Evolutionary conservation across 2,888 invertebrate species (phyloP).

Genomic region (Dasysyrphus tricinctus): DNA sequence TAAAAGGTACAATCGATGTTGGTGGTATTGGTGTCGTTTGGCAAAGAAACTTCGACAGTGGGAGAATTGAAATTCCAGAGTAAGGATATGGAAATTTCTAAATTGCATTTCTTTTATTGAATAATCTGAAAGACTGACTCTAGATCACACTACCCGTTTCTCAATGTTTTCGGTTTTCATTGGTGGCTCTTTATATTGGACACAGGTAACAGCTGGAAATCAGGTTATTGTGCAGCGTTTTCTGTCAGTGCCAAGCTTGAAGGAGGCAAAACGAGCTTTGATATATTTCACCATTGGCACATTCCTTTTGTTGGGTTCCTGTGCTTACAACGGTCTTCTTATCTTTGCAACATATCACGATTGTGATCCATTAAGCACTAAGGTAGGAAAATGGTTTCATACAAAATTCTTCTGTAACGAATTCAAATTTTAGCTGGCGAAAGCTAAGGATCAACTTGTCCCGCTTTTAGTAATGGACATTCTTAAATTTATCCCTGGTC

Average conservation of each 20-base stretch:
- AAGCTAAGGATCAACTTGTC: conserved; percentile 80
- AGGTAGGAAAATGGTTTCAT: not conserved
- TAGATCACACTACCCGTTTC: conserved; percentile 1
- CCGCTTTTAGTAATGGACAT: conserved; percentile 95
- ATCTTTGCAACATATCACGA: not conserved
- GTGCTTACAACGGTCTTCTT: not conserved
- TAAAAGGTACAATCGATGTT: conserved; percentile 5
- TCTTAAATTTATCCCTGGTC: conserved; percentile 89
- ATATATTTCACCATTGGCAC: not conserved
- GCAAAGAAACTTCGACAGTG: not conserved
- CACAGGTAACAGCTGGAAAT: conserved; percentile 90
- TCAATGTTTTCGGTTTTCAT: conserved; percentile 86
- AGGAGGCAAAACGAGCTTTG: not conserved
- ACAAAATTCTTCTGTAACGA: conserved; percentile 85
- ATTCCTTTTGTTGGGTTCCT: not conserved
- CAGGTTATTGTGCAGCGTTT: conserved; percentile 95
- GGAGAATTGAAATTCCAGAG: not conserved
- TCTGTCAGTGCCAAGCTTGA: conserved; percentile 84
- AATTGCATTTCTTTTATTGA: not conserved
- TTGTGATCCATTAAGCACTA: conserved; percentile 7
- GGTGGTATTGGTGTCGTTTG: conserved; percentile 4
- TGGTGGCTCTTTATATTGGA: conserved; percentile 90
- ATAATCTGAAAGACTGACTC: not conserved
- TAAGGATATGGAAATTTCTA: conserved; percentile 87
- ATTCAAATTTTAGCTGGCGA: not conserved